Base-by-base conservation (phyloP, 2,888 invertebrate species). In the Tinea pellionella region DNA sequence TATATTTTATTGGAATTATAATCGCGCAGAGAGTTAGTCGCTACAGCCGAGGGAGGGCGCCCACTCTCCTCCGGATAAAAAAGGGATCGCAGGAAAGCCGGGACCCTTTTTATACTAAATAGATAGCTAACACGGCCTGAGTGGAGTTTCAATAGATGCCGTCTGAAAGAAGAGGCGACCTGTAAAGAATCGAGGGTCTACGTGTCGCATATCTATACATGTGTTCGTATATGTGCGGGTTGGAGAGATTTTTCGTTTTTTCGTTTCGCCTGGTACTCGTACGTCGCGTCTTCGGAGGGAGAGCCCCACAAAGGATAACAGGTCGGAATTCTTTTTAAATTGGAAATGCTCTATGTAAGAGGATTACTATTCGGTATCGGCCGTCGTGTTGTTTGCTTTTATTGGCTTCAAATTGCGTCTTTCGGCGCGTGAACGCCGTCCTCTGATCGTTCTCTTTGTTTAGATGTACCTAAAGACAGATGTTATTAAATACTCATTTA, bases 271-370 rank as follows among this genome's bases (percentile, higher is more conserved):
- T 74, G 79, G 32, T 24, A 12, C 78, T 74, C 78, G 32, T 24
- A 12, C 13, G 51, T 37, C 60, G 55, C 32, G 42, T 16, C 82
- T 80, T n/a, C n/a, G n/a, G n/a, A n/a, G n/a, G n/a, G n/a, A n/a
- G n/a, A n/a, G n/a, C 81, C 83, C 77, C 77, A 77, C 78, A 63
- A 77, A 82, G 84, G 84, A 82, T 83, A 80, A 81, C 77, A 82
- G 80, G 70, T 19, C 70, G 72, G 80, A 87, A 86, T 87, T 85
- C 86, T 86, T 86, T 87, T 87, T 86, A 86, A 87, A 87, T 87
- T 87, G 87, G 86, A 86, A 87, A 86, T 87, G 87, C 86, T n/a
- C n/a, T 86, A 85, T 86, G 83, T 84, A 82, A 87, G 86, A 86
- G 87, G 86, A 86, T 87, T 87, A 86, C 84, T 81, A 85, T 86